Conservation (phyloP, 1,140 invertebrate species). For the Pogonus chalceus region DNA sequence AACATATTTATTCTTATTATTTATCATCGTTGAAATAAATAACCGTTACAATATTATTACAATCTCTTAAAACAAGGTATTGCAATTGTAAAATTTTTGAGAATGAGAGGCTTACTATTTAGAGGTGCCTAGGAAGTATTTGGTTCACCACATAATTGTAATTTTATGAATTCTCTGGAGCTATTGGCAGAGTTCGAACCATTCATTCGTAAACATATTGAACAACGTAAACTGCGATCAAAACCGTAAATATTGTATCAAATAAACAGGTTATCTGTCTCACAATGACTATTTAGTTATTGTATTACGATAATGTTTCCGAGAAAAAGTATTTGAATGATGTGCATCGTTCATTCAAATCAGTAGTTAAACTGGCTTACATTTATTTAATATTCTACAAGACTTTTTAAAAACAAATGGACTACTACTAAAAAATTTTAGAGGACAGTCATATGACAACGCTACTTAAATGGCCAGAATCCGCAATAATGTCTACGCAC, state of each 20-base stretch:
- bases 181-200: constrained; percentile 11
- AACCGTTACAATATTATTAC: constrained; percentile 6
- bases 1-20: no score
- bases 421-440: neutral
- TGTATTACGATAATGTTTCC: no score
- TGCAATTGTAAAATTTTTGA: constrained; percentile 11
- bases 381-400: no score
- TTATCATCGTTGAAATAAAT: no score
- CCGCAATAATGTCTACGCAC: constrained; percentile 1
- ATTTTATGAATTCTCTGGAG: constrained; percentile 25
- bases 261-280: constrained; percentile 9
- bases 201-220: constrained; percentile 9
- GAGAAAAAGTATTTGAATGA: no score
- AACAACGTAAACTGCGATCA: constrained; percentile 10
- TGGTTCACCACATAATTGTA: constrained; percentile 24
- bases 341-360: no score
- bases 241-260: constrained; percentile 5
- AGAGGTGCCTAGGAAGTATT: constrained; percentile 21
- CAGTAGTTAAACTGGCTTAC: no score
- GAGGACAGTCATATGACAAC: neutral
- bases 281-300: no score
- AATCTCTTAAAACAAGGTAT: constrained; percentile 16
- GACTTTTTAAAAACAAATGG: no score
- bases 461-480: neutral
- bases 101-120: constrained; percentile 21